Conservation (phyloP, 2,113 vertebrate genomes). For the Vireo altiloquus region DNA sequence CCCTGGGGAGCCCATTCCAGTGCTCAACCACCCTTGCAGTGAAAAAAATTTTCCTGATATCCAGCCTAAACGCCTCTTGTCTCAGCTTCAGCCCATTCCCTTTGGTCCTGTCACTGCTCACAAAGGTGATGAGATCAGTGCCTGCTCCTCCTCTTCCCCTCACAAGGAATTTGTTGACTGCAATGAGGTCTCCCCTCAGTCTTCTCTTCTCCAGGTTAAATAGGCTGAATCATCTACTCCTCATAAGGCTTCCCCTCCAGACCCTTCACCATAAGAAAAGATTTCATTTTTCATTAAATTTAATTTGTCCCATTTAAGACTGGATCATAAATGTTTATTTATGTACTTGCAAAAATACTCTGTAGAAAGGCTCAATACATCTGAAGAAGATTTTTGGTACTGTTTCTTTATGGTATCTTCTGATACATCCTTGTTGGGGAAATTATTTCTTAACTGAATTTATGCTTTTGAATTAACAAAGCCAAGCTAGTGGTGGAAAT, state of each 20-base stretch:
- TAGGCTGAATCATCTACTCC: background rate
- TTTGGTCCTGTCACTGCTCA: background rate
- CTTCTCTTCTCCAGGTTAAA: background rate
- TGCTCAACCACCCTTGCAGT: background rate
- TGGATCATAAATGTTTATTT: background rate
- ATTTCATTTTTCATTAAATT: background rate
- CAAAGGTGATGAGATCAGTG: background rate
- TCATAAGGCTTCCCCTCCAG: background rate
- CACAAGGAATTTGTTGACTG: background rate
- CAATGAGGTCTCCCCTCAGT: background rate
- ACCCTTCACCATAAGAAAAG: background rate
- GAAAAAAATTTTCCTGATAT: background rate
- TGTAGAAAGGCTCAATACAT: background rate
- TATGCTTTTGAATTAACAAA: background rate
- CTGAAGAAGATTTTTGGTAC: background rate
- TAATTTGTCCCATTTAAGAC: background rate
- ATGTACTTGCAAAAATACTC: background rate
- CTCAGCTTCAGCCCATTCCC: background rate
- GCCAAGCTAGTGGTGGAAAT: background rate
- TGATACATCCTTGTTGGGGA: background rate
- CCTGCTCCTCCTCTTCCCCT: background rate
- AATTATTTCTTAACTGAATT: background rate
- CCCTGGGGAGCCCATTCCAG: background rate
- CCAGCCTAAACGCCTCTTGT: too few relatives aligned
- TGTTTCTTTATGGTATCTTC: background rate